Conservation (phyloP, 2,797 vertebrate species). For the Anguilla obscura region DNA sequence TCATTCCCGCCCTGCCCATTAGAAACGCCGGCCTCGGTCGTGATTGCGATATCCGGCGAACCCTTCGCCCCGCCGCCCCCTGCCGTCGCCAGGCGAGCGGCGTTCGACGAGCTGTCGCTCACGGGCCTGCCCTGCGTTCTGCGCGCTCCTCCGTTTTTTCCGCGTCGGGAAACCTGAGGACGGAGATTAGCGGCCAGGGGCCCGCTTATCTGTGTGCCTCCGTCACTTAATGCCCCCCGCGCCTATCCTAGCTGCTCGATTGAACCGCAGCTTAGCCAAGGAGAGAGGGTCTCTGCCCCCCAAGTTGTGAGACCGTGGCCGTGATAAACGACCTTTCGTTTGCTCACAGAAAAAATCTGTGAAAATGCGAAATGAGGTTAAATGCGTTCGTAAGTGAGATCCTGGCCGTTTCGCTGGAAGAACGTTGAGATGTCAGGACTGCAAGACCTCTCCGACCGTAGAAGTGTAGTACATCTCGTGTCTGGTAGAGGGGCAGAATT, state of each 20-base stretch:
- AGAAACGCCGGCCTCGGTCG: conserved; percentile 41
- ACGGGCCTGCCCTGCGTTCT: conserved; percentile 65
- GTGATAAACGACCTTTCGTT: background rate
- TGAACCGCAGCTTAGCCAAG: conserved; percentile 68
- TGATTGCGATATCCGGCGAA: conserved; percentile 49
- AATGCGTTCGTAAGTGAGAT: background rate
- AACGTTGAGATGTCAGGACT: background rate
- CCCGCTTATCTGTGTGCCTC: conserved; percentile 50
- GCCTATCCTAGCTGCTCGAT: conserved; percentile 70
- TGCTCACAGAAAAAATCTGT: background rate
- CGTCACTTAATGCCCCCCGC: conserved; percentile 60
- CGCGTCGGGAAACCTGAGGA: conserved; percentile 28
- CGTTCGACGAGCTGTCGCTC: conserved; percentile 53
- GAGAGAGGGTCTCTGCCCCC: conserved; percentile 37
- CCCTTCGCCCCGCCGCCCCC: conserved; percentile 49
- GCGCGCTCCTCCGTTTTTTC: conserved; percentile 18
- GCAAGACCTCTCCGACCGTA: background rate
- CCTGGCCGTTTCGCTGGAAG: background rate
- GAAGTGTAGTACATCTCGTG: background rate
- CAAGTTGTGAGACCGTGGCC: background rate
- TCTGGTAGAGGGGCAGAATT: background rate
- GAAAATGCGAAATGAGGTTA: background rate
- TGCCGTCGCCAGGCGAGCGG: conserved; percentile 46
- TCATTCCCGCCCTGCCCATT: conserved; percentile 55
- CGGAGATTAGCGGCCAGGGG: conserved; percentile 42